A percentile compares a stretch with the other conserved stretches of the same genome.
These are phyloP conservation scores for Smutsia gigantea DNA, from an alignment of 2,797 vertebrate species.

Conservation along the genomic window DNA sequence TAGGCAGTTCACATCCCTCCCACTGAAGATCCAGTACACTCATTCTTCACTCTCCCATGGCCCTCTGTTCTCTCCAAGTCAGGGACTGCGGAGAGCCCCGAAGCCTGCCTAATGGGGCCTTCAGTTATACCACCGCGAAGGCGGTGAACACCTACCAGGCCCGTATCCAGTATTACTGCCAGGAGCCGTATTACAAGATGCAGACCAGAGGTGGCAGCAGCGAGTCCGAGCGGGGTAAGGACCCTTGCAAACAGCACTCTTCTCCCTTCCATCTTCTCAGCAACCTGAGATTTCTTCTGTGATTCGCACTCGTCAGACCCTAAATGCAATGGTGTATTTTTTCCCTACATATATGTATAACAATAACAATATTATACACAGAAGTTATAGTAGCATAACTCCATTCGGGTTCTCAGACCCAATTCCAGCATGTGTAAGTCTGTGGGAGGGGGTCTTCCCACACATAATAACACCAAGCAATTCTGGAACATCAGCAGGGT, in stretches of 20 bases:
- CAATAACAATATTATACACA: too few species aligned
- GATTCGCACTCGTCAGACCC: too few species aligned
- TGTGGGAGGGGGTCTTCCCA: too few species aligned
- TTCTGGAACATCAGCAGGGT: too few species aligned
- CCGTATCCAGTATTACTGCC: slow-evolving; percentile 83
- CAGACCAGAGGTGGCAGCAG: slow-evolving; percentile 55
- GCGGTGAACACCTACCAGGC: slow-evolving; percentile 82
- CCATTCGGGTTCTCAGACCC: too few species aligned
- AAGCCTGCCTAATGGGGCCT: slow-evolving; percentile 83
- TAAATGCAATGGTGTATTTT: too few species aligned
- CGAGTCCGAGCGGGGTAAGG: slow-evolving; percentile 64
- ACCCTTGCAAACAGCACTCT: background rate
- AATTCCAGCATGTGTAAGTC: too few species aligned
- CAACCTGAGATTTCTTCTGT: background rate
- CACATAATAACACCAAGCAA: too few species aligned
- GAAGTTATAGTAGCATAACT: too few species aligned
- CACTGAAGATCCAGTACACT: background rate
- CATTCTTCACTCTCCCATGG: background rate
- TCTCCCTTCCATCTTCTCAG: background rate
- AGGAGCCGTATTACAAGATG: slow-evolving; percentile 86
- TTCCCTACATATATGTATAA: too few species aligned
- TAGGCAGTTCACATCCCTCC: background rate
- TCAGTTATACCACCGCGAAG: slow-evolving; percentile 66
- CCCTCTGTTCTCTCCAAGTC: slow-evolving; percentile 80
- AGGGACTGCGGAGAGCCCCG: slow-evolving; percentile 84